Evolutionary conservation across 2,797 vertebrate species (phyloP), one percentile per base, ranked within the genome.

Genomic region (Heliangelus exortis): DNA sequence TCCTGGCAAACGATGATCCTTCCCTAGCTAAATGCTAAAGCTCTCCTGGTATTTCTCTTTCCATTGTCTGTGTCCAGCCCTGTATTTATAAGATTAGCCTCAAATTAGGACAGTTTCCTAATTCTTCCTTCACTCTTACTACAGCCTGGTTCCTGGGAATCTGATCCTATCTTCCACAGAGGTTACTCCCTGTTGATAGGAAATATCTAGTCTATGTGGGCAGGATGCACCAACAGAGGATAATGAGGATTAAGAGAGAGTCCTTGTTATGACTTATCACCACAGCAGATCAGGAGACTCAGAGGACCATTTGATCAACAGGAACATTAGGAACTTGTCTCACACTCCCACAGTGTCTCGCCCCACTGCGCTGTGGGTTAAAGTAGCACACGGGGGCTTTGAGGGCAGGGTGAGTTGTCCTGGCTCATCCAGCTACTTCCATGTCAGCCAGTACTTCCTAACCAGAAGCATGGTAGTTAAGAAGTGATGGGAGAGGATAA

Each of bases 141-240:
- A 72, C 90, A 95, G 55, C 71, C 67, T 80, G 48, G 84, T 65
- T 93, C 93, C 91, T 96, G 92, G 83, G 92, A 96, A 95, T 84
- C 86, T 85, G 95, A 97, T 96, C 87, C 91, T 93, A 97, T 96
- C 93, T 96, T 91, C 87, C 89, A 82, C 45, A 63, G 89, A 92
- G 73, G 83, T 93, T 92, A 93, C 96, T 96, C 95, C 94, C 95
- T 93, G 84, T 87, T 95, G 89, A 94, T 96, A 96, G 96, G 83
- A 92, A 95, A 93, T 84, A 96, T 75, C 87, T 87, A 62, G 43
- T 91, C 43, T 63, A 89, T 92, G 92, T 91, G 89, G 77, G 92
- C 92, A 96, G 95, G 90, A 92, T 89, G 58, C 6, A 0, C 84
- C 86, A 86, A 67, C 28, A 78, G 55, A 81, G 87, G 76, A 93